These are phyloP conservation scores for Drosophila vallismaia DNA, from an alignment of 2,888 invertebrate species.

Conservation along the genomic window DNA sequence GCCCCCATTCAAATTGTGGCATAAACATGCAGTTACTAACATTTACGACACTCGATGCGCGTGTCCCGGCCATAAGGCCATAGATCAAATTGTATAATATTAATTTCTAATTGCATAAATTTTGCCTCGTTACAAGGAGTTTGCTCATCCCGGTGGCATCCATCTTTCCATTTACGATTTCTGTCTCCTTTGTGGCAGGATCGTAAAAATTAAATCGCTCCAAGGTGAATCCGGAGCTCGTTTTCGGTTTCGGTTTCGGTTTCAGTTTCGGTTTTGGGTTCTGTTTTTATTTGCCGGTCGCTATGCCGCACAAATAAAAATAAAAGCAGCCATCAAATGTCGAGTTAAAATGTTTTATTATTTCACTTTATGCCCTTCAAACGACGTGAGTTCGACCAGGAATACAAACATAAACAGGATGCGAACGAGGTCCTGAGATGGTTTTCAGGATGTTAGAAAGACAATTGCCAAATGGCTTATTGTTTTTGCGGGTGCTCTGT, in stretches of 20 bases:
- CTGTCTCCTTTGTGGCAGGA: slow-evolving; percentile 33
- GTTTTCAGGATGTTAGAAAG: slow-evolving; percentile 30
- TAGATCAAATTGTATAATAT: slow-evolving; percentile 79
- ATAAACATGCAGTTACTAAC: slow-evolving; percentile 74
- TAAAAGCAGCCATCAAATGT: slow-evolving; percentile 78
- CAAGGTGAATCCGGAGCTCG: slow-evolving; percentile 60
- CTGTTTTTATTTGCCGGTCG: slow-evolving; percentile 77
- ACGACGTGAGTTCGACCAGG: slow-evolving; percentile 45
- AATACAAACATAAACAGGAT: slow-evolving; percentile 27
- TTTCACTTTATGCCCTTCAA: slow-evolving; percentile 63
- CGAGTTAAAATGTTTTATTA: slow-evolving; percentile 80
- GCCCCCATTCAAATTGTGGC: slow-evolving; percentile 62
- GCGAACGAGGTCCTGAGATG: slow-evolving; percentile 2
- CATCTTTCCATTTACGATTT: slow-evolving; percentile 50
- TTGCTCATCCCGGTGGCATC: background rate
- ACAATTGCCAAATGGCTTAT: slow-evolving; percentile 72
- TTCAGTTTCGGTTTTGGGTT: slow-evolving; percentile 22
- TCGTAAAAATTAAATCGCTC: slow-evolving; percentile 74
- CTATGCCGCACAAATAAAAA: slow-evolving; percentile 80
- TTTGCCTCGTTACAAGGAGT: slow-evolving; percentile 56
- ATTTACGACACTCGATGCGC: slow-evolving; percentile 60
- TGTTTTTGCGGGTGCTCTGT: slow-evolving; percentile 57
- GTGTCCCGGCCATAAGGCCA: slow-evolving; percentile 54
- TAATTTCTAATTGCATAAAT: slow-evolving; percentile 83
- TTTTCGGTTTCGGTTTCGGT: background rate